Base-by-base conservation (phyloP, 92 coral and sea anemone species). In the Epizoanthus ramosus region DNA sequence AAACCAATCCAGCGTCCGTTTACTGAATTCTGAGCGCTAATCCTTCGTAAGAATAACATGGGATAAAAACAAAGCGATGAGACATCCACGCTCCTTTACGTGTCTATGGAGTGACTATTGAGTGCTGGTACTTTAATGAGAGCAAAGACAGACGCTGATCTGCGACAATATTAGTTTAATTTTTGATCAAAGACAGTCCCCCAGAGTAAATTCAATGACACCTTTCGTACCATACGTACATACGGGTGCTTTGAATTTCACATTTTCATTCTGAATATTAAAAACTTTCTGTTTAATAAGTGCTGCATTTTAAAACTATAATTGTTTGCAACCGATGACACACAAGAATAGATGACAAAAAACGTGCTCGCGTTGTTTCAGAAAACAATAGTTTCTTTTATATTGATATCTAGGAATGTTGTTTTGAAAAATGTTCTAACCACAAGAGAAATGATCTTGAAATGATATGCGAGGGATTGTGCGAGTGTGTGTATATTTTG, bases 41-140 rank as follows among this genome's bases (percentile, higher is more conserved):
- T 77, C 82, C 60, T 77, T 60, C 71, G 71, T 45, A 6, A 57
- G 70, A 77, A 77, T 60, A 77, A 60, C 65, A 77, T 61, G 8
- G 19, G 39, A 41, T 77, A 19, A 61, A 77, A 59, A 77, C 47
- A 77, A 76, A 33, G 24, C 58, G 5, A 17, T 21, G 17, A 14
- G 33, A 23, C 57, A 41, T 60, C 35, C 57, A 39, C 57, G 47
- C 61, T 37, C 39, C 4, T 7, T 12, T 5, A 61, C 52, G 18
- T 14, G 22, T 63, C 17, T 4, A 77, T 50, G 15, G 54, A 50
- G 54, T 50, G 15, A 9, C 54, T 50, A 50, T 50, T 50, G 54
- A 50, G 54, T 50, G 54, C 54, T 50, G 54, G 54, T 50, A 50
- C 54, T 50, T 50, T 50, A 50, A 50, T 50, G 54, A 50, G 54